Base-by-base conservation (phyloP, 2,113 vertebrate species). In the Promerops cafer region DNA sequence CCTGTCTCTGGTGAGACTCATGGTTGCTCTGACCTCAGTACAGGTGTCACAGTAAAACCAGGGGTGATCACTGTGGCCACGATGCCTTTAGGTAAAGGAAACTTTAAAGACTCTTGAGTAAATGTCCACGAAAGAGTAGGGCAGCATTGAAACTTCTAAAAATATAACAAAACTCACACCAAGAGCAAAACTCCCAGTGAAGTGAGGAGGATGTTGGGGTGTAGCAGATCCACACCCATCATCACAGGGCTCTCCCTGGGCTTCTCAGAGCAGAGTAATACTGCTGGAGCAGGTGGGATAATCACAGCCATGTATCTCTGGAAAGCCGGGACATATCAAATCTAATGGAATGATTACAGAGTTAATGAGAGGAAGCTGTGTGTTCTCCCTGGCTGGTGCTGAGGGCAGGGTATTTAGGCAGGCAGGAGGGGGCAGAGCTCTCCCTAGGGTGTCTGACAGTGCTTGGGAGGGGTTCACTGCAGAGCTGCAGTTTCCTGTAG, bases 371-470 rank as follows among this genome's bases (percentile, higher is more conserved):
- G 66, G 50, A 27, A 84, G 65, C 77, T 76, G 39, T 52, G 53
- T 65, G 49, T 30, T 54, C 42, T 68, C 8, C 2, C 23, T 68
- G 40, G 47, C 49, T 12, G 2, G 23, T 42, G 74, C 77, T 63
- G 63, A 7, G 31, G 63, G 50, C 30, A 77, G 61, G 27, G 39
- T 78, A 75, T 82, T 92, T 75, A 9, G 82, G 83, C 17, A 75
- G 83, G 70, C 30, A 88, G 84, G 39, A 66, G 59, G 0, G 39
- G 7, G 2, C 4, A 47, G 24, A 22, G 22, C 4, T 66, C 5
- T 39, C 0, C 2, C 7, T 0, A 2, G 35, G 16, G 5, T 74
- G 21, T 7, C 6, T 50, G 39, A 0, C 6, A 40, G 27, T 7
- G 4, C 13, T 0, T 19, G 1, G 39, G 42, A 35, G 24, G 16